phyloP scores from a whole-genome alignment of 2,113 vertebrate genomes.

The Megaceryle torquata region DNA sequence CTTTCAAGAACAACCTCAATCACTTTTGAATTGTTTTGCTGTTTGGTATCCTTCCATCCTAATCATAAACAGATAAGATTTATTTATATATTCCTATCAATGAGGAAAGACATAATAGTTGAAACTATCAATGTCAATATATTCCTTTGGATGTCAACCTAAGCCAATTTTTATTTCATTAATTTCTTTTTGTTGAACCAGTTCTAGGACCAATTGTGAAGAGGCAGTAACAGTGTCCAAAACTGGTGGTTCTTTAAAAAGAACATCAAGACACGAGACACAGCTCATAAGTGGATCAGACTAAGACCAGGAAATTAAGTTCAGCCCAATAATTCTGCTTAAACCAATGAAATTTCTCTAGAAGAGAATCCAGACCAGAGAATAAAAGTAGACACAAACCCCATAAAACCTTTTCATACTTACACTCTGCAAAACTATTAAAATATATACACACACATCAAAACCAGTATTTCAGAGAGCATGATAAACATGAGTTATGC shows the following conservation, averaged over 20 bases:
- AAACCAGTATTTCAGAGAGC: background rate
- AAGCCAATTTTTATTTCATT: background rate
- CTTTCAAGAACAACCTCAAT: background rate
- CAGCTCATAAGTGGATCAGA: background rate
- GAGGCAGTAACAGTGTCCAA: background rate
- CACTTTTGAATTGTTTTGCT: background rate
- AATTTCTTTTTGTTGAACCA: background rate
- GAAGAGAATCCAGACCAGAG: background rate
- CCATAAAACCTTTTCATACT: background rate
- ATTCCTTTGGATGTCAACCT: background rate
- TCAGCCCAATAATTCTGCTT: background rate
- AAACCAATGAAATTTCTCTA: background rate
- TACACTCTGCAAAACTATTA: background rate
- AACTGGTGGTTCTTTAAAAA: background rate
- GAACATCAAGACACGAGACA: background rate
- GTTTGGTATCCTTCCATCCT: background rate
- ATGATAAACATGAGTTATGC: background rate
- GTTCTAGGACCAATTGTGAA: background rate
- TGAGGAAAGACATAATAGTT: background rate
- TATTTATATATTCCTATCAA: background rate
- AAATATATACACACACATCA: background rate
- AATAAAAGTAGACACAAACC: background rate
- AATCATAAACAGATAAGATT: background rate
- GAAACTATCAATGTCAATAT: background rate
- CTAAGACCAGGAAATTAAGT: background rate